phyloP scores from a whole-genome alignment of 1,140 invertebrate species.

The Pinna nobilis region DNA sequence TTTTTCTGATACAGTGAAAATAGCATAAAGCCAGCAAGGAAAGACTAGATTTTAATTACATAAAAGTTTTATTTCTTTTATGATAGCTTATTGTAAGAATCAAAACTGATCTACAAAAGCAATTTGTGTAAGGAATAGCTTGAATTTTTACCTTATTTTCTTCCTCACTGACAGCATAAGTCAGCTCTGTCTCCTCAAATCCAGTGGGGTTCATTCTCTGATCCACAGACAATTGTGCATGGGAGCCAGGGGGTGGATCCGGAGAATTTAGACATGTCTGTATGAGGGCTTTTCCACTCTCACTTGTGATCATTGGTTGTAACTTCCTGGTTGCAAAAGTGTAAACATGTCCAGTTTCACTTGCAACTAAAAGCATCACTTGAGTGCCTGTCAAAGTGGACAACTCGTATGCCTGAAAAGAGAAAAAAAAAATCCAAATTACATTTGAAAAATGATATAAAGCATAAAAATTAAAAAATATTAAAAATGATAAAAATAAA shows the following conservation, averaged over 20 bases:
- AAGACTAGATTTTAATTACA: no score
- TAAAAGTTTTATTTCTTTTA: no score
- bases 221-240: slow-evolving; percentile 78
- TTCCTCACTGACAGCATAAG: slow-evolving; percentile 87
- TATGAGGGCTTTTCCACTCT: slow-evolving; percentile 98
- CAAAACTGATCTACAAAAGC: no score
- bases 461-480: neutral
- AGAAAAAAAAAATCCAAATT: no score
- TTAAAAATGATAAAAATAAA: neutral
- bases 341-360: slow-evolving; percentile 92
- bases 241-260: slow-evolving; percentile 84
- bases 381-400: slow-evolving; percentile 99
- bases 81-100: no score
- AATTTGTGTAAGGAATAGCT: no score
- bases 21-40: no score
- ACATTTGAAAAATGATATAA: neutral
- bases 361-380: slow-evolving; percentile 80
- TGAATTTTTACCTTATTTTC: no score
- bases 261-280: slow-evolving; percentile 99
- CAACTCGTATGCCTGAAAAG: slow-evolving; percentile 95
- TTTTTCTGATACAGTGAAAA: no score
- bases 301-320: slow-evolving; percentile 99
- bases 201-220: slow-evolving; percentile 98
- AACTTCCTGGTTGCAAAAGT: slow-evolving; percentile 99
- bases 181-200: slow-evolving; percentile 98